Conservation (phyloP, 2,888 invertebrate genomes). For the Acanthacorydalis orientalis region DNA sequence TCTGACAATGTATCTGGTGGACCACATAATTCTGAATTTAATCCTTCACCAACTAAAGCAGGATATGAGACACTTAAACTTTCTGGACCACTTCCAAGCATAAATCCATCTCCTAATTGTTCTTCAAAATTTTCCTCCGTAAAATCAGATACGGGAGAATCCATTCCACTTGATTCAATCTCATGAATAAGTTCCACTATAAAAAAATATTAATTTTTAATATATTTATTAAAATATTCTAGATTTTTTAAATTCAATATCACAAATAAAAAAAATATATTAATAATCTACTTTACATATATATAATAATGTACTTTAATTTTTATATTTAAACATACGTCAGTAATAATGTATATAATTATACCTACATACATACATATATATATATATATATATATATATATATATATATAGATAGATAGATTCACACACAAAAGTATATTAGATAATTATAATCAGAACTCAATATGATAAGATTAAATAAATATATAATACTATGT, state of each 20-base stretch:
- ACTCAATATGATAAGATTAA: no score
- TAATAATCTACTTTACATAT: no score
- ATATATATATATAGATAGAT: no score
- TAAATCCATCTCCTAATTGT: conserved; percentile 54
- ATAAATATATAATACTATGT: no score
- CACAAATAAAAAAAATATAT: conserved; percentile 7
- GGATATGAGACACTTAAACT: conserved; percentile 25
- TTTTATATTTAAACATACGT: no score
- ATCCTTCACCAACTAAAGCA: conserved; percentile 37
- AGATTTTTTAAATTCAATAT: conserved; percentile 1
- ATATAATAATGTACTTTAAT: no score
- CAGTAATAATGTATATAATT: no score
- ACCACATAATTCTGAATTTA: conserved; percentile 27
- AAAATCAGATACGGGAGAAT: conserved; percentile 66
- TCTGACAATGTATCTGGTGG: conserved; percentile 26
- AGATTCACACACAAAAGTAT: no score
- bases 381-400: no score
- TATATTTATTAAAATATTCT: neutral
- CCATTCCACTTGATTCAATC: conserved; percentile 28
- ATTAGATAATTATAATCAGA: no score
- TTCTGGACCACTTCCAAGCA: conserved; percentile 22
- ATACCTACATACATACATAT: no score
- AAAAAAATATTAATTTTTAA: neutral
- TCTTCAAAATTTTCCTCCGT: conserved; percentile 86
- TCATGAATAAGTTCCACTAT: conserved; percentile 22